Base-by-base conservation (phyloP, 2,888 invertebrate species). In the Hypena proboscidalis region DNA sequence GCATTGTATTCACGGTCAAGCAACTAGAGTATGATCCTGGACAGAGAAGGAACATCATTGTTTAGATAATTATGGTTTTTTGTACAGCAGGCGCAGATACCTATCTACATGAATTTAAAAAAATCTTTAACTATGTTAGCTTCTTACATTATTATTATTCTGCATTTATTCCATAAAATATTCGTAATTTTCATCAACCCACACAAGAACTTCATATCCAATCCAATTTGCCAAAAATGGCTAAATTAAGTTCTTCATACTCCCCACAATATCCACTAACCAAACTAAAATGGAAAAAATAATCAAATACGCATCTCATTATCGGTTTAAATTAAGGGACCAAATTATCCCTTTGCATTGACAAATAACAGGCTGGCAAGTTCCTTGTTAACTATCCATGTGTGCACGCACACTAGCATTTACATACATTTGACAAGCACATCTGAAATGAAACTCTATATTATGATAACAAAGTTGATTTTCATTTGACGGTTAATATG, bases 281-380 rank as follows among this genome's bases (percentile, higher is more conserved):
- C 39, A 40, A 48, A 48, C 29, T 42, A 20, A 50, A 61, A 51
- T 42, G 58, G 54, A 37, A 45, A 61, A 71, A 74, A 74, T 79
- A 86, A 86, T 85, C 78, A 72, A 87, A 86, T 85, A 77, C 78
- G 85, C 84, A 85, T 86, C 81, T 87, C 79, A 88, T 88, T 87
- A 87, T 84, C 75, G 78, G 75, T 76, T 85, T 83, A 85, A 85
- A 84, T 81, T 80, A 80, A 84, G 80, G 79, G 82, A 83, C 77
- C 50, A 74, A 85, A 85, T 86, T 85, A 82, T 83, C 84, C 85
- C 82, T 86, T 85, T 80, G 75, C 81, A 83, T 77, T 83, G 85
- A 83, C 85, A 85, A 85, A 87, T 85, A 85, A 82, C 83, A 80
- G 78, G 77, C 81, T 77, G 75, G 71, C 74, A 74, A 82, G 82